These are phyloP conservation scores for Nilaparvata lugens DNA, from an alignment of 1,140 invertebrate species.

Conservation along the genomic window DNA sequence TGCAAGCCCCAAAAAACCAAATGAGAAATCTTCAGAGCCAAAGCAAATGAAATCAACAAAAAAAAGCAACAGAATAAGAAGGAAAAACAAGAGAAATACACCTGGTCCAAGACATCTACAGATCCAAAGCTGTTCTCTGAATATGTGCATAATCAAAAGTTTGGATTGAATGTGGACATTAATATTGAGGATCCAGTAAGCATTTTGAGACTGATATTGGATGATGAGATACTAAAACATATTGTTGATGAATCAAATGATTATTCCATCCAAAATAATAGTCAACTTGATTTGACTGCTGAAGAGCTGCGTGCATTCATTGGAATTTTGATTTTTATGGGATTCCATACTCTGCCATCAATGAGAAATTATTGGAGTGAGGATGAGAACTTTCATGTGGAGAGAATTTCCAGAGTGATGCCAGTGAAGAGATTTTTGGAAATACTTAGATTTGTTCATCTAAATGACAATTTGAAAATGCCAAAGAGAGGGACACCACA, in stretches of 20 bases:
- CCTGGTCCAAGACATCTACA: conserved; percentile 7
- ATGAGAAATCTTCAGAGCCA: no score
- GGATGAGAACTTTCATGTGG: conserved; percentile 19
- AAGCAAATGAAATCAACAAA: no score
- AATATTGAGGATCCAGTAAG: conserved; percentile 5
- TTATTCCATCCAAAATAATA: conserved; percentile 15
- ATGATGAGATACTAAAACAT: conserved; percentile 6
- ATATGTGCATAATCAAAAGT: conserved; percentile 2
- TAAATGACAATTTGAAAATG: conserved; percentile 21
- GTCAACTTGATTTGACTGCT: conserved; percentile 11
- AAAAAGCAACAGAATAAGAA: no score
- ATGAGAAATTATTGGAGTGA: conserved; percentile 17
- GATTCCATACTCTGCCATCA: conserved; percentile 14
- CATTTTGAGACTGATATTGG: conserved; percentile 7
- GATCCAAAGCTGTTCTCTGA: conserved; percentile 1
- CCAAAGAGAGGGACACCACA: neutral
- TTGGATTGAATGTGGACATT: conserved; percentile 5
- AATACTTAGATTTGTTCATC: conserved; percentile 18
- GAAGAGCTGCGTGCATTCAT: conserved; percentile 15
- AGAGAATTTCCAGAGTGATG: conserved; percentile 18
- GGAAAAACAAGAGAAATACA: conserved; percentile 3
- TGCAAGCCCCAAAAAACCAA: no score
- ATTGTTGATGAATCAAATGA: conserved; percentile 17
- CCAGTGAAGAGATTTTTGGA: conserved; percentile 21
- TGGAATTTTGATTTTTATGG: conserved; percentile 21